phyloP scores from a whole-genome alignment of 2,113 vertebrate genomes.

The Carollia perspicillata region DNA sequence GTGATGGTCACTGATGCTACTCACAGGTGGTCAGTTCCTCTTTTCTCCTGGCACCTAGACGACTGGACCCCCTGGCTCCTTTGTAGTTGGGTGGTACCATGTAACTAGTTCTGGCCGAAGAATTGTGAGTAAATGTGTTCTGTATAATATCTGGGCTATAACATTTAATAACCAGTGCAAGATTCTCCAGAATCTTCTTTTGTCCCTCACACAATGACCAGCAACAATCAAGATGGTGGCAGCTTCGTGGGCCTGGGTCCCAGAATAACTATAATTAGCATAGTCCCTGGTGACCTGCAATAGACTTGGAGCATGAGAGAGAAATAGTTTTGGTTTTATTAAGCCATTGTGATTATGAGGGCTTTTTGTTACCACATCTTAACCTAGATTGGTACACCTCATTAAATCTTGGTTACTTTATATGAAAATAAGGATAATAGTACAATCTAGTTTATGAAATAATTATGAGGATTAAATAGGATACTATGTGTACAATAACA shows the following conservation, averaged over 20 bases:
- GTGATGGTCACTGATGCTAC: neutral
- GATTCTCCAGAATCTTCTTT: neutral
- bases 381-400: neutral
- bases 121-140: neutral
- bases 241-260: neutral
- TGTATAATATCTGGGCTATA: neutral
- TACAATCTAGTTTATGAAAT: neutral
- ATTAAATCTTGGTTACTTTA: slow-evolving; percentile 6
- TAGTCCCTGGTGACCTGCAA: neutral
- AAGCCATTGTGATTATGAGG: neutral
- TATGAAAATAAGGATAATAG: neutral
- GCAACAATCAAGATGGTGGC: neutral
- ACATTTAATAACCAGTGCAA: neutral
- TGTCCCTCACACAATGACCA: neutral
- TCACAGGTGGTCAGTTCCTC: neutral
- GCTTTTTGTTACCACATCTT: neutral
- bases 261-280: neutral
- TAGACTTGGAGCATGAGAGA: neutral
- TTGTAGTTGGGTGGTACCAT: neutral
- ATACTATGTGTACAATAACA: neutral
- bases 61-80: neutral
- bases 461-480: neutral
- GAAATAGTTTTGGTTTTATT: neutral
- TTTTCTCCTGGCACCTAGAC: neutral
- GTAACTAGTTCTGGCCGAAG: neutral